A percentile compares a stretch with the other conserved stretches of the same genome.
Conservation (phyloP, 2,888 invertebrate genomes). For the Merodon equestris region DNA sequence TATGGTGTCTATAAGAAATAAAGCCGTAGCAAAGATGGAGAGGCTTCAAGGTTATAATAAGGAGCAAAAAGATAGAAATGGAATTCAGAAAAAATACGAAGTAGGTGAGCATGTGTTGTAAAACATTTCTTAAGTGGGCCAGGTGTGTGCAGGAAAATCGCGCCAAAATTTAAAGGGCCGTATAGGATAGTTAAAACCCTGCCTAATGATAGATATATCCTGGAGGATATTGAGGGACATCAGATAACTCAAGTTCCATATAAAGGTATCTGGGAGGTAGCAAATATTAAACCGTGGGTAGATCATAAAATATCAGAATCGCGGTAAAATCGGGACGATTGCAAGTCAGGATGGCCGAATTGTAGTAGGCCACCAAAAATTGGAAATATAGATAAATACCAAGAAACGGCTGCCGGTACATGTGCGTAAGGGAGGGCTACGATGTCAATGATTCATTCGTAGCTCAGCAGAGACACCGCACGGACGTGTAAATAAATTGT, state of each 20-base stretch:
- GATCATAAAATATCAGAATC: neutral
- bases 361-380: neutral
- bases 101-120: neutral
- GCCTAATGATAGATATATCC: too few relatives aligned
- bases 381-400: neutral
- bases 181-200: too few relatives aligned
- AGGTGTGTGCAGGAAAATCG: neutral
- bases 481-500: too few relatives aligned
- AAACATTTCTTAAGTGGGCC: neutral
- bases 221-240: too few relatives aligned
- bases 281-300: constrained; percentile 1
- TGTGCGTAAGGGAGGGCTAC: too few relatives aligned
- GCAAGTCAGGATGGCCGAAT: constrained; percentile 21
- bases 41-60: neutral
- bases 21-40: neutral
- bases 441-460: too few relatives aligned
- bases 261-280: constrained; percentile 4
- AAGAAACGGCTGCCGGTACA: neutral
- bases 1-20: neutral
- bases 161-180: too few relatives aligned
- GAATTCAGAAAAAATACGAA: neutral
- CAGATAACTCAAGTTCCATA: constrained; percentile 10
- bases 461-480: too few relatives aligned
- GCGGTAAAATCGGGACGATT: neutral
- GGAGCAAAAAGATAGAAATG: neutral